Conservation (phyloP, 2,113 vertebrate species). For the Danionella cerebrum region DNA sequence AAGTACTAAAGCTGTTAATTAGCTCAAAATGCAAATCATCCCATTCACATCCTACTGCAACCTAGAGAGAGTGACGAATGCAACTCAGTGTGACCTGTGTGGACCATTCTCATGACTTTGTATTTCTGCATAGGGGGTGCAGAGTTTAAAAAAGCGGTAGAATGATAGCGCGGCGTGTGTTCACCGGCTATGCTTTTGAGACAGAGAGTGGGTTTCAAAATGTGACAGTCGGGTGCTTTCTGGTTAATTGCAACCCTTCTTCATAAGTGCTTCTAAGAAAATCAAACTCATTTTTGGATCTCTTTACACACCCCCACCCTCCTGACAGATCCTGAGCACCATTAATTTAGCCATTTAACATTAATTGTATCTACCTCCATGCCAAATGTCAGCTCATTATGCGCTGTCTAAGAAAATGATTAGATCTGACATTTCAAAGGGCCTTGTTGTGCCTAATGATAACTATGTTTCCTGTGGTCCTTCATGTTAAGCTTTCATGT, state of each 20-base stretch:
- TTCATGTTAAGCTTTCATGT: constrained; percentile 2
- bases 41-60: constrained; percentile 15
- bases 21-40: constrained; percentile 16
- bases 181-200: not conserved
- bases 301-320: constrained; percentile 46
- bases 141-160: not conserved
- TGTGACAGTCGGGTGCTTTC: not conserved
- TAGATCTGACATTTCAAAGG: constrained; percentile 17
- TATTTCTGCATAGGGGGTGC: no score
- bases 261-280: constrained; percentile 56
- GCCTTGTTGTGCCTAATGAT: constrained; percentile 15
- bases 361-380: constrained; percentile 46
- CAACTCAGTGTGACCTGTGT: not conserved
- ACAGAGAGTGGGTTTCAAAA: constrained; percentile 10
- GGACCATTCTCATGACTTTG: not conserved
- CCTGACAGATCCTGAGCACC: constrained; percentile 48
- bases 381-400: constrained; percentile 37
- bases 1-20: constrained; percentile 20
- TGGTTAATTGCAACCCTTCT: constrained; percentile 33
- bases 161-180: not conserved
- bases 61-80: not conserved
- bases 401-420: constrained; percentile 23
- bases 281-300: constrained; percentile 47
- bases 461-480: constrained; percentile 2
- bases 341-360: constrained; percentile 52